phyloP scores from a whole-genome alignment of 2,797 vertebrate species.

The Jordanella pulchra region DNA sequence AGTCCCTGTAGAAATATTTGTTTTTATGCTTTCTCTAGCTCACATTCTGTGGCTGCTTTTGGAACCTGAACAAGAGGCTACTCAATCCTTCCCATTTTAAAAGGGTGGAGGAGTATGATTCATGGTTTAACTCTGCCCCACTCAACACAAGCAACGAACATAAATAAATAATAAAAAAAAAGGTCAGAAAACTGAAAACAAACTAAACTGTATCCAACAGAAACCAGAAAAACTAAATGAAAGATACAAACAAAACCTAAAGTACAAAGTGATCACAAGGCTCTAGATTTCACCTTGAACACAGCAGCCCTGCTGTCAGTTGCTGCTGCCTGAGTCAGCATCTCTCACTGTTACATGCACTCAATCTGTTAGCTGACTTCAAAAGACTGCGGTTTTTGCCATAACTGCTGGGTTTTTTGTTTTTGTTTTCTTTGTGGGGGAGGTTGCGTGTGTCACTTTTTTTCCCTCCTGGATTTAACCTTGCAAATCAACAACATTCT shows the following conservation, averaged over 20 bases:
- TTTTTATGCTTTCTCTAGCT: constrained; percentile 47
- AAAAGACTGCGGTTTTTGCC: constrained; percentile 63
- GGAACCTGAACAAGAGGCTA: constrained; percentile 42
- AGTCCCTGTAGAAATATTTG: constrained; percentile 28
- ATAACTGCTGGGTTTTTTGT: constrained; percentile 61
- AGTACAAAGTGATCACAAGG: constrained; percentile 33
- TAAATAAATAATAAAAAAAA: background rate
- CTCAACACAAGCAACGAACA: constrained; percentile 16
- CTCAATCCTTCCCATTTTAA: constrained; percentile 45
- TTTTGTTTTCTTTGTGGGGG: too few species aligned
- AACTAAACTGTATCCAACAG: constrained; percentile 1
- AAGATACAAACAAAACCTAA: constrained; percentile 25
- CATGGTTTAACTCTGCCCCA: constrained; percentile 25
- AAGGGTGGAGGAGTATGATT: constrained; percentile 36
- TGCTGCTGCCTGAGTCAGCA: constrained; percentile 69
- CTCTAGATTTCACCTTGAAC: constrained; percentile 72
- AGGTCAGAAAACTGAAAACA: background rate
- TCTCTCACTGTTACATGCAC: constrained; percentile 44
- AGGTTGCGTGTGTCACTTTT: too few species aligned
- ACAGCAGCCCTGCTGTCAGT: constrained; percentile 45
- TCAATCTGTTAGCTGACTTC: constrained; percentile 70
- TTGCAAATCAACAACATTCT: constrained; percentile 62
- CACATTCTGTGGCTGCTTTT: constrained; percentile 51
- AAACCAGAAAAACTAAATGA: constrained; percentile 12
- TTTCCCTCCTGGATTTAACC: constrained; percentile 46